These are phyloP conservation scores for Drosophila greeni DNA, from an alignment of 2,888 invertebrate genomes.

Conservation along the genomic window DNA sequence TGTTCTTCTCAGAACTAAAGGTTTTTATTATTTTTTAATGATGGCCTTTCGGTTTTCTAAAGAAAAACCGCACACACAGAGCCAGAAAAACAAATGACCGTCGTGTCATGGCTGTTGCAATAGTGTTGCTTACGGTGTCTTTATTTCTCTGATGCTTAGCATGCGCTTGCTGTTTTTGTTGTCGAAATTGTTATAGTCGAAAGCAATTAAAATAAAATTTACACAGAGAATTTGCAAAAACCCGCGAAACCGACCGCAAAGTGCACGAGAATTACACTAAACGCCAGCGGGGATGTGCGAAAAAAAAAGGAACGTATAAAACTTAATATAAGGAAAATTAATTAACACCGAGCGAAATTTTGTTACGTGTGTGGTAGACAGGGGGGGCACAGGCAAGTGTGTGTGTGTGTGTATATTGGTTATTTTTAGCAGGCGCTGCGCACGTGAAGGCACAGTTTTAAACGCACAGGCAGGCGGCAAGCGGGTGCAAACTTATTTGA, in stretches of 20 bases:
- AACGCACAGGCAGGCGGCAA: constrained; percentile 4
- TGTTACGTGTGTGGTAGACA: constrained; percentile 37
- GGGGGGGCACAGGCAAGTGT: not conserved
- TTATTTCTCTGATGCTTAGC: constrained; percentile 9
- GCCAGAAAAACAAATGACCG: constrained; percentile 35
- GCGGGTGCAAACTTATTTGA: constrained; percentile 8
- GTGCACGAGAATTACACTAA: constrained; percentile 38
- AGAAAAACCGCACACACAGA: constrained; percentile 8
- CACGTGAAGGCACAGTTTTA: constrained; percentile 59
- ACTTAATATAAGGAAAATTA: constrained; percentile 52
- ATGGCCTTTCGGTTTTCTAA: constrained; percentile 43
- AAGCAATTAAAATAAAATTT: constrained; percentile 67
- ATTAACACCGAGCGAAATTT: constrained; percentile 62
- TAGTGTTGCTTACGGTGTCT: constrained; percentile 15
- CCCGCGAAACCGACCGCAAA: constrained; percentile 44
- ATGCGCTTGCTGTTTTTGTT: constrained; percentile 30
- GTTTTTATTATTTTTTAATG: constrained; percentile 62
- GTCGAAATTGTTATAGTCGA: constrained; percentile 47
- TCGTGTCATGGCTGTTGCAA: constrained; percentile 32
- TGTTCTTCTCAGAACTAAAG: constrained; percentile 30
- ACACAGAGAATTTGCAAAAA: constrained; percentile 49
- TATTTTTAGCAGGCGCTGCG: constrained; percentile 56
- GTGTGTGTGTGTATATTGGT: constrained; percentile 15
- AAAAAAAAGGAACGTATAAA: constrained; percentile 14
- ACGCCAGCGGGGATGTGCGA: constrained; percentile 12